Percentiles rank a stretch among this genome's conserved stretches.
phyloP scores from a whole-genome alignment of 2,888 invertebrate species.

The Polyommatus icarus region DNA sequence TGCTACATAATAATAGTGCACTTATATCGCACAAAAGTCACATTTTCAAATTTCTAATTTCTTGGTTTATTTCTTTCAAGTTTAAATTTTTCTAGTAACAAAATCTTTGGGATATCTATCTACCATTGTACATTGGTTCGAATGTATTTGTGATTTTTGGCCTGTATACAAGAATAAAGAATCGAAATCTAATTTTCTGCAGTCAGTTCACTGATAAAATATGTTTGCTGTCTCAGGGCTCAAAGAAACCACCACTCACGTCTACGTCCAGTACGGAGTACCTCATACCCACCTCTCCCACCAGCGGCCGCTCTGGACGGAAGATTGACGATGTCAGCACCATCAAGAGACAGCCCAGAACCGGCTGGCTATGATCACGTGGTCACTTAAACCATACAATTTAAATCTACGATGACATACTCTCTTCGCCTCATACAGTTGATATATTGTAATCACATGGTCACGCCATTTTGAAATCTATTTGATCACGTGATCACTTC shows the following conservation, averaged over 20 bases:
- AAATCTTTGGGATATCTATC: too few species aligned
- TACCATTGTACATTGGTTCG: too few species aligned
- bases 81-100: too few species aligned
- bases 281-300: constrained; percentile 70
- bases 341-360: constrained; percentile 79
- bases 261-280: constrained; percentile 76
- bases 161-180: too few species aligned
- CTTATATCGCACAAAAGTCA: too few species aligned
- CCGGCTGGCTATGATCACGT: constrained; percentile 78
- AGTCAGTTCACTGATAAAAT: background rate
- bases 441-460: background rate
- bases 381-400: background rate
- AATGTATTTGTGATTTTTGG: too few species aligned
- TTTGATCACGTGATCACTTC: too few species aligned
- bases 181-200: too few species aligned
- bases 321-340: constrained; percentile 78
- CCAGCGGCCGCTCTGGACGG: constrained; percentile 61
- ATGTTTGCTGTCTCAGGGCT: background rate
- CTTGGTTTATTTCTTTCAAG: too few species aligned
- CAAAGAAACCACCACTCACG: constrained; percentile 45
- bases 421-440: background rate
- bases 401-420: background rate
- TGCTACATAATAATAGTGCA: too few species aligned
- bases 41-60: too few species aligned
- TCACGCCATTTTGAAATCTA: too few species aligned